Base-by-base conservation (phyloP, 2,113 vertebrate genomes). In the Capreolus pygargus region DNA sequence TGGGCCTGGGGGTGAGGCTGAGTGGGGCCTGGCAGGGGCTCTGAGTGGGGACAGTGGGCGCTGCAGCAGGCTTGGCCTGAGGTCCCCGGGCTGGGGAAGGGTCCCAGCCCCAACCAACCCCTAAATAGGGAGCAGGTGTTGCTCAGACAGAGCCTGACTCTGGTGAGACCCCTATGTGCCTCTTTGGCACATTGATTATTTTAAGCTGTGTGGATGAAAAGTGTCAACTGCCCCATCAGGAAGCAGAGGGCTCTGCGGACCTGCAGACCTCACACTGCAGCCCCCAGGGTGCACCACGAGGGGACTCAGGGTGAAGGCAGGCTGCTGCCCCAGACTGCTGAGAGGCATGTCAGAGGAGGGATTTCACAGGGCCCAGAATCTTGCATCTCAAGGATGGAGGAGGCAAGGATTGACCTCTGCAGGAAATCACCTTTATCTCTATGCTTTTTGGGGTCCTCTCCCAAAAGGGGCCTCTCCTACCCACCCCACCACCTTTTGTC, bases 41-140 rank as follows among this genome's bases (percentile, higher is more conserved):
- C 36, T 3, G 4, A 14, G 1, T 19, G n/a, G 23, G 45, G 54
- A 30, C 43, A 15, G 7, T n/a, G 78, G 12, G 79, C 1, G 2
- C 14, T 7, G 27, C 6, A 14, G n/a, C 61, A 45, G 14, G 4
- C 52, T 81, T 55, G 8, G 76, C 9, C 21, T 13, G 8, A 43
- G 58, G 30, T 21, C 17, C 12, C 15, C 58, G 30, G 70, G 70
- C 47, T 52, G 36, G 9, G 27, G 14, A 14, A 52, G 9, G 14
- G 25, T 11, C 8, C 21, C 8, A 21, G 67, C 67, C 67, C 10
- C n/a, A 19, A 6, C n/a, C 64, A 70, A 70, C n/a, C n/a, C 64
- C n/a, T 36, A 11, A n/a, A 36, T 36, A 21, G 64, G n/a, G 64
- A 70, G 64, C 16, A 21, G 64, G 8, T 21, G n/a, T 11, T 21